These are phyloP conservation scores for Deroptyus accipitrinus DNA, from an alignment of 2,113 vertebrate genomes.

Conservation along the genomic window DNA sequence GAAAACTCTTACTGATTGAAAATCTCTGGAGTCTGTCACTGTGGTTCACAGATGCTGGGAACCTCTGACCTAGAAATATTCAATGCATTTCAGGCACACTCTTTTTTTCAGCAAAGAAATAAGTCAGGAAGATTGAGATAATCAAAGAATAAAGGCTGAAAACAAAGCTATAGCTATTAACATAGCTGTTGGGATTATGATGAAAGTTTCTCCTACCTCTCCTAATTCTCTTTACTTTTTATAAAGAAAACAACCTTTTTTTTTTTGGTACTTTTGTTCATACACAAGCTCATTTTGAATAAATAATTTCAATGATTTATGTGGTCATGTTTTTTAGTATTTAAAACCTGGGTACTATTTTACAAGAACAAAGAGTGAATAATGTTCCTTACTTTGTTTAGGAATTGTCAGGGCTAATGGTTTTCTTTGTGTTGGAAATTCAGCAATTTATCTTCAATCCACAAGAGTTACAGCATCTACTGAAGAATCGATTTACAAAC, in stretches of 20 bases:
- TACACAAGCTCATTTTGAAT: constrained; percentile 55
- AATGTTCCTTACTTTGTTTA: constrained; percentile 62
- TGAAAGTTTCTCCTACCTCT: neutral
- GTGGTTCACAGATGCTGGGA: neutral
- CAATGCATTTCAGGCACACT: neutral
- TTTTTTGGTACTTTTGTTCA: neutral
- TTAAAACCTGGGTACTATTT: constrained; percentile 48
- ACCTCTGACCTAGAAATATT: constrained; percentile 56
- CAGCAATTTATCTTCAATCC: constrained; percentile 67
- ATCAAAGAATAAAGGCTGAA: constrained; percentile 24
- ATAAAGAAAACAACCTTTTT: neutral
- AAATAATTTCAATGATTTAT: constrained; percentile 55
- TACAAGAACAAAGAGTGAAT: constrained; percentile 39
- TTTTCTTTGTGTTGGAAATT: constrained; percentile 66
- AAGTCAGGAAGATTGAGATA: constrained; percentile 34
- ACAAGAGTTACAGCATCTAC: constrained; percentile 48
- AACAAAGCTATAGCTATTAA: constrained; percentile 21
- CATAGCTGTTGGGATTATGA: neutral
- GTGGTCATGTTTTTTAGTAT: constrained; percentile 17
- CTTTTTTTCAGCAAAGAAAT: constrained; percentile 12
- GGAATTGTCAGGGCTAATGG: constrained; percentile 60
- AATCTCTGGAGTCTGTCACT: constrained; percentile 39
- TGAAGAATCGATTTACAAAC: constrained; percentile 61
- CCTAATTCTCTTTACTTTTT: neutral
- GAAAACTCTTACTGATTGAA: constrained; percentile 27